Evolutionary conservation across 2,797 vertebrate species (phyloP).

Genomic region (Mormyrus hasselquistii): DNA sequence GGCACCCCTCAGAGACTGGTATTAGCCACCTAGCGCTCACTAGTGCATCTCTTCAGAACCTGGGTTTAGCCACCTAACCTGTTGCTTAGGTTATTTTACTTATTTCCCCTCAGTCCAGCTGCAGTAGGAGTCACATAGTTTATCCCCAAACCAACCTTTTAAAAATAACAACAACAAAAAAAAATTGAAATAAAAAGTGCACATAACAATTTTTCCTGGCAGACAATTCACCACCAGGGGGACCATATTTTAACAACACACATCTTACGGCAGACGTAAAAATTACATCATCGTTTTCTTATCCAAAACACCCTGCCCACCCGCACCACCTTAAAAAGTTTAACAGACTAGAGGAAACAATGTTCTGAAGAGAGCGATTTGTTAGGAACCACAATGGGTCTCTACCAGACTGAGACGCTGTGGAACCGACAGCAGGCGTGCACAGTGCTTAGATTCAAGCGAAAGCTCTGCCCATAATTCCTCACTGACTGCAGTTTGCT

Average conservation of each 20-base stretch:
- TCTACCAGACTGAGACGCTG: neutral
- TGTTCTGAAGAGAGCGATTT: neutral
- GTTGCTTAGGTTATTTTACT: constrained; percentile 32
- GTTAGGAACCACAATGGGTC: neutral
- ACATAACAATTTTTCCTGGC: constrained; percentile 38
- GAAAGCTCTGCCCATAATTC: neutral
- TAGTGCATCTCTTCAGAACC: constrained; percentile 4
- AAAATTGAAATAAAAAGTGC: constrained; percentile 33
- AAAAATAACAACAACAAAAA: neutral
- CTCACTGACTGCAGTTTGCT: neutral
- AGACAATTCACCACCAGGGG: constrained; percentile 30
- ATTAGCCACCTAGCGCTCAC: neutral
- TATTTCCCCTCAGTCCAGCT: constrained; percentile 51
- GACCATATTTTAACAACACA: constrained; percentile 33
- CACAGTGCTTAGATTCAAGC: constrained; percentile 9
- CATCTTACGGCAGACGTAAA: constrained; percentile 21
- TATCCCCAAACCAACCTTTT: constrained; percentile 18
- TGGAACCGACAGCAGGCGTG: neutral
- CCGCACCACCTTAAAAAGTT: neutral
- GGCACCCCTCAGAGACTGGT: neutral
- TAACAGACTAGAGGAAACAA: neutral
- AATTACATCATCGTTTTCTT: neutral
- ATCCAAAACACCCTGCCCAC: neutral
- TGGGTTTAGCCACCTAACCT: constrained; percentile 11
- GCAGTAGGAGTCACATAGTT: constrained; percentile 41